phyloP scores from a whole-genome alignment of 2,113 vertebrate species.

The Onychostruthus taczanowskii region DNA sequence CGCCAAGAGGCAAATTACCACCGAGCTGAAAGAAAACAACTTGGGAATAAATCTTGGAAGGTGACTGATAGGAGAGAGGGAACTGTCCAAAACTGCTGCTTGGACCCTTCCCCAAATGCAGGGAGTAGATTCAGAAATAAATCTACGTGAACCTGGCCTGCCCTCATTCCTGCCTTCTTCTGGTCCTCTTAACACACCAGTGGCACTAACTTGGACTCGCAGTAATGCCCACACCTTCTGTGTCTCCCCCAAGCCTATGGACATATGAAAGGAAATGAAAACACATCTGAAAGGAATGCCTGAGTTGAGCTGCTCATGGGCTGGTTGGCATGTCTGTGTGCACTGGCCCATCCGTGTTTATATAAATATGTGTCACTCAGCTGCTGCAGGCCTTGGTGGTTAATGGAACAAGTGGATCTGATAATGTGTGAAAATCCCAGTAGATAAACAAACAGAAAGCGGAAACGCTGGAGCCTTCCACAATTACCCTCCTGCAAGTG shows the following conservation, averaged over 20 bases:
- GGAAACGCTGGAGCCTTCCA: neutral
- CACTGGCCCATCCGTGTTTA: constrained; percentile 12
- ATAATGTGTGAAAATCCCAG: constrained; percentile 53
- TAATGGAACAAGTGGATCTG: constrained; percentile 52
- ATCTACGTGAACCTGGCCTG: neutral
- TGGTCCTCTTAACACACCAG: neutral
- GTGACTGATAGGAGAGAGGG: neutral
- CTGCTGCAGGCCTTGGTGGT: neutral
- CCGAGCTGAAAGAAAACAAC: constrained; percentile 27
- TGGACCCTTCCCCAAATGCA: neutral
- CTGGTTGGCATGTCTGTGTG: neutral
- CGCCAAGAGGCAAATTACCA: constrained; percentile 6
- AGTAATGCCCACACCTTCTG: neutral
- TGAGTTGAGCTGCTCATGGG: neutral
- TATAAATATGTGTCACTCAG: constrained; percentile 10
- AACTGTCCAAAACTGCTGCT: neutral
- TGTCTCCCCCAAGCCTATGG: neutral
- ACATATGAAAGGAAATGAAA: neutral
- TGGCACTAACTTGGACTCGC: neutral
- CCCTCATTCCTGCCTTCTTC: neutral
- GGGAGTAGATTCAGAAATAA: neutral
- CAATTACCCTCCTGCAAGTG: neutral
- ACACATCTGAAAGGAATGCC: neutral
- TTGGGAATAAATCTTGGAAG: constrained; percentile 5
- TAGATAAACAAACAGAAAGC: constrained; percentile 51